These are phyloP conservation scores for Drosophila lini DNA, from an alignment of 1,140 invertebrate species.

Conservation along the genomic window DNA sequence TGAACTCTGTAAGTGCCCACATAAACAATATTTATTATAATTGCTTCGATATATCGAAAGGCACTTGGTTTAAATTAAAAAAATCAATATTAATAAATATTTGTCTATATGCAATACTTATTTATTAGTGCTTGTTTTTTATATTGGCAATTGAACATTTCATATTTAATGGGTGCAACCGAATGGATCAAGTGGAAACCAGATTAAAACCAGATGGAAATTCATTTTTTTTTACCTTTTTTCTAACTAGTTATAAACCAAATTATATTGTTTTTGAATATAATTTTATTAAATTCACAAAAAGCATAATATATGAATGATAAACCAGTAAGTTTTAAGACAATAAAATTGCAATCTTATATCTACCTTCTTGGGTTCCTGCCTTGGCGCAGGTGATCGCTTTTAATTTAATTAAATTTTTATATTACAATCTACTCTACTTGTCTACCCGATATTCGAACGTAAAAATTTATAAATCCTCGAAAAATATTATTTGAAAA, in stretches of 20 bases:
- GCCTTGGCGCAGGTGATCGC: neutral
- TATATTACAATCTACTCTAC: neutral
- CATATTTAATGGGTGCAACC: neutral
- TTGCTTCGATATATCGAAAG: neutral
- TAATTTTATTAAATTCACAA: neutral
- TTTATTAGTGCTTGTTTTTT: neutral
- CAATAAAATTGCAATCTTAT: neutral
- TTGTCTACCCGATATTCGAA: conserved; percentile 13
- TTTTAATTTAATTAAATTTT: neutral
- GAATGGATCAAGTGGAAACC: neutral
- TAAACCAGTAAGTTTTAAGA: neutral
- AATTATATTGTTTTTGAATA: neutral
- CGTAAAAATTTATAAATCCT: conserved; percentile 12
- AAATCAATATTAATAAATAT: neutral
- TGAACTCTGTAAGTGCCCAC: neutral
- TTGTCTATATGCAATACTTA: neutral
- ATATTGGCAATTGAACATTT: neutral
- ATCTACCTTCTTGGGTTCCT: too few species aligned
- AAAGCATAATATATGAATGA: neutral
- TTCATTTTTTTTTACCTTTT: too few species aligned
- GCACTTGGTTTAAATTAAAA: neutral
- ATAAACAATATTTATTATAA: neutral
- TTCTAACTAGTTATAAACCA: neutral
- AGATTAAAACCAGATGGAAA: neutral
- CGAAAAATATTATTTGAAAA: conserved; percentile 10